Evolutionary conservation across 1,140 invertebrate genomes (phyloP).

Genomic region (Aphelenchoides besseyi): DNA sequence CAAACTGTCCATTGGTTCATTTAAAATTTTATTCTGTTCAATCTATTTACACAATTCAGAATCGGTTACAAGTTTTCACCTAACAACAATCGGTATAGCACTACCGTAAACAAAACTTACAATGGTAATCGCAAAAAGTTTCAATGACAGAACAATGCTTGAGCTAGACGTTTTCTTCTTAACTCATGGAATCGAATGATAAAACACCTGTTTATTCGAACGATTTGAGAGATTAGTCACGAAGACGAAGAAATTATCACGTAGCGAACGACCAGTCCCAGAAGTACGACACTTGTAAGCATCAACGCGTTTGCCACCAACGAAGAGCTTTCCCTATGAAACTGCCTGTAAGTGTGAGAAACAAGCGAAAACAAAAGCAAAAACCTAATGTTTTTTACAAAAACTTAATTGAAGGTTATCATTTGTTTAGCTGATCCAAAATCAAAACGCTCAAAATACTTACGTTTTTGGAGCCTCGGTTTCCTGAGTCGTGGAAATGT

Average conservation of each 20-base stretch:
- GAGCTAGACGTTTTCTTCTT: no score
- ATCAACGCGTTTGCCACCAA: constrained; percentile 56
- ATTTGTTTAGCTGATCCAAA: neutral
- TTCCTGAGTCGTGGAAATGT: neutral
- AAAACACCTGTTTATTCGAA: neutral
- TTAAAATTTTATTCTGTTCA: no score
- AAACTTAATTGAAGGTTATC: neutral
- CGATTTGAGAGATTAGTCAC: neutral
- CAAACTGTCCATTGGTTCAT: no score
- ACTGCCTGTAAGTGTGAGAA: neutral
- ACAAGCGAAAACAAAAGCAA: neutral
- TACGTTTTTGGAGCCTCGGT: neutral
- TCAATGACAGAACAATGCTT: no score
- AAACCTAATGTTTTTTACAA: neutral
- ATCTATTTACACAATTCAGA: no score
- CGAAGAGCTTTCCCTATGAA: constrained; percentile 38
- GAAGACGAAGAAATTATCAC: constrained; percentile 44
- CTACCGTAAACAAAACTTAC: no score
- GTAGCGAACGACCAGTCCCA: constrained; percentile 60
- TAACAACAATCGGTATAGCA: no score
- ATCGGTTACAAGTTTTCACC: no score
- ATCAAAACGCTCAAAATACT: neutral
- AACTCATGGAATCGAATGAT: neutral
- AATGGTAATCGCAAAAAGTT: no score
- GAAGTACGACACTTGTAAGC: constrained; percentile 55